A percentile compares a stretch with the other conserved stretches of the same genome.
Conservation (phyloP, 2,888 invertebrate genomes). For the Meta bourneti region DNA sequence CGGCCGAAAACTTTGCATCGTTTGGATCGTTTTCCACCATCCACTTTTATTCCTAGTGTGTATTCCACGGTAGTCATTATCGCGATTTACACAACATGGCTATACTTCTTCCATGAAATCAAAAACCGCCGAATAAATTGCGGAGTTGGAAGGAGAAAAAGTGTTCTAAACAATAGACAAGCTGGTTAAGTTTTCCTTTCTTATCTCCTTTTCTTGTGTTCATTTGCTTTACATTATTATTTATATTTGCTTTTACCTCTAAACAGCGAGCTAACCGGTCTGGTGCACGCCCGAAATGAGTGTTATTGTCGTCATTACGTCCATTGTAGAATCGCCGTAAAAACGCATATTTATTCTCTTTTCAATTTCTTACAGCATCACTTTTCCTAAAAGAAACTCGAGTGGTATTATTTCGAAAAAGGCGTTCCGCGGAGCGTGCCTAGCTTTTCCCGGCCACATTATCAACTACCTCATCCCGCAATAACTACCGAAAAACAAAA, state of each 20-base stretch:
- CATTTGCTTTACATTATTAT: background rate
- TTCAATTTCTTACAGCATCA: background rate
- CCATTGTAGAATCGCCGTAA: constrained; percentile 16
- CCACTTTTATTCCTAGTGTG: constrained; percentile 11
- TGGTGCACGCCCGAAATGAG: constrained; percentile 11
- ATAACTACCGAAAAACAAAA: constrained; percentile 45
- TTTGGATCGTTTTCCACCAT: constrained; percentile 10
- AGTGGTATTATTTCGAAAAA: background rate
- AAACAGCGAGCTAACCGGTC: constrained; percentile 38
- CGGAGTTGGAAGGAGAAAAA: constrained; percentile 10
- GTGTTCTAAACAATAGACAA: constrained; percentile 40
- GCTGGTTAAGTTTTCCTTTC: constrained; percentile 6
- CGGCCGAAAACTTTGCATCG: background rate
- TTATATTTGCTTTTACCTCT: background rate
- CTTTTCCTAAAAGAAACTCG: background rate
- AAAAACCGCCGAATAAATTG: constrained; percentile 52
- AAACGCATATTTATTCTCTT: constrained; percentile 16
- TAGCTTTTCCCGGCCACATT: constrained; percentile 27
- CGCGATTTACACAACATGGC: constrained; percentile 19
- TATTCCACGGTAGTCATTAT: constrained; percentile 47
- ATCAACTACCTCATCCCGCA: background rate
- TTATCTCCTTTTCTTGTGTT: background rate
- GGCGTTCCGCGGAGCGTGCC: constrained; percentile 50
- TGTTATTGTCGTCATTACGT: constrained; percentile 51
- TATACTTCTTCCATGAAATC: constrained; percentile 61